These are phyloP conservation scores for Sarcophaga carnaria DNA, from an alignment of 2,888 invertebrate genomes.

Conservation along the genomic window DNA sequence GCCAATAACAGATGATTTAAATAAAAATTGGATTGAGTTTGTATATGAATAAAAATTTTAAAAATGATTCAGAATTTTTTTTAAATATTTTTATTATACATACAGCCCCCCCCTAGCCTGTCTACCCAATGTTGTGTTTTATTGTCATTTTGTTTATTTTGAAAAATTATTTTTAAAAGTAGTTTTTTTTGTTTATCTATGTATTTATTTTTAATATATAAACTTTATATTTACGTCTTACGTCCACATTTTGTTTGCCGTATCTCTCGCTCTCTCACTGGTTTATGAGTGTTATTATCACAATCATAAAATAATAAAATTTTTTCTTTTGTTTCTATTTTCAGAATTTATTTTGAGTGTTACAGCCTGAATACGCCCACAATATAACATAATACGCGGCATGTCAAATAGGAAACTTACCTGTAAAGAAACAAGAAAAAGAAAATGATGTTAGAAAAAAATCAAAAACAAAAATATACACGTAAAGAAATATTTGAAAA, in stretches of 20 bases:
- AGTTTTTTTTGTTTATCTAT: not conserved
- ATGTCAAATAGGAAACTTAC: slow-evolving; percentile 63
- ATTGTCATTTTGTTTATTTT: not conserved
- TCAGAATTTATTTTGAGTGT: not conserved
- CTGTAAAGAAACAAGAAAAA: slow-evolving; percentile 67
- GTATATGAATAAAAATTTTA: not conserved
- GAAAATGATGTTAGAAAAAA: slow-evolving; percentile 23
- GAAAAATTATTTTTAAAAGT: not conserved
- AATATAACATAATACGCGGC: not conserved
- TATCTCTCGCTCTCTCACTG: not conserved
- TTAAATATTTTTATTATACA: not conserved
- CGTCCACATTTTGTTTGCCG: not conserved
- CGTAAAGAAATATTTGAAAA: too few relatives aligned
- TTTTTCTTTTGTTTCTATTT: not conserved
- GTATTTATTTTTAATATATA: too few relatives aligned
- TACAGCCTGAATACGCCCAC: slow-evolving; percentile 16
- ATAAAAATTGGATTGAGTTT: not conserved
- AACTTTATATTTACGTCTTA: not conserved
- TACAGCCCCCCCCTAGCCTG: not conserved
- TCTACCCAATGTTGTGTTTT: not conserved
- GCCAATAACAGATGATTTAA: not conserved
- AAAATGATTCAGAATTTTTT: not conserved
- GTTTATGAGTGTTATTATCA: not conserved
- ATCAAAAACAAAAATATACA: not conserved
- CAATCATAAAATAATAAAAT: not conserved